Conservation (phyloP, 2,113 vertebrate genomes). For the Lepus europaeus region DNA sequence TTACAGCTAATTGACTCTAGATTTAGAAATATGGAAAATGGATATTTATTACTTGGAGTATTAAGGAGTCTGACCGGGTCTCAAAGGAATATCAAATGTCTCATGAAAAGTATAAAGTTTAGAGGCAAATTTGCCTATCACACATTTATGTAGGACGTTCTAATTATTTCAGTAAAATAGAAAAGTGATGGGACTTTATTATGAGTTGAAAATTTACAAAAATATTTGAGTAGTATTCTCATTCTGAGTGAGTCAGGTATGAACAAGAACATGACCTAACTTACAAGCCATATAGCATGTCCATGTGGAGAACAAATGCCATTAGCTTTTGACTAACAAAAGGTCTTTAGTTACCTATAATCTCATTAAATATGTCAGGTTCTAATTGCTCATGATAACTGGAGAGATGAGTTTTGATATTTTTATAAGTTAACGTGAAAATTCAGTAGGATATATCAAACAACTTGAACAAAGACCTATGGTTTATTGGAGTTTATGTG, state of each 20-base stretch:
- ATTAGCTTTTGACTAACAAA: neutral
- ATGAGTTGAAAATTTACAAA: neutral
- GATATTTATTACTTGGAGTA: neutral
- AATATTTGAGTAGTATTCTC: neutral
- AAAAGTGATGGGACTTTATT: neutral
- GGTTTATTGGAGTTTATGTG: neutral
- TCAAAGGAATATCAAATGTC: neutral
- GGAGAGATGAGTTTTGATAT: neutral
- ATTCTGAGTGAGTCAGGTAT: neutral
- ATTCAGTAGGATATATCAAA: constrained; percentile 41
- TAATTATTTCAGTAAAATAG: neutral
- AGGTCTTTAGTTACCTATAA: neutral
- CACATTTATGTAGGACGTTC: neutral
- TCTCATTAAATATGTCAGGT: neutral
- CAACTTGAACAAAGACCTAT: neutral
- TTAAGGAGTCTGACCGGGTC: neutral
- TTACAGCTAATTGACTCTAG: constrained; percentile 56
- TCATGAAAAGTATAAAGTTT: neutral
- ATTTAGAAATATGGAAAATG: constrained; percentile 56
- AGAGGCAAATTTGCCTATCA: neutral
- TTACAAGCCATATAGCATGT: neutral
- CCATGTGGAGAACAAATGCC: neutral
- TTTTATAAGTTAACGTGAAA: neutral
- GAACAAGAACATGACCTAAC: neutral
- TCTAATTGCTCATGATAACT: neutral